Conservation (phyloP, 1,140 invertebrate genomes). For the Ruditapes philippinarum region DNA sequence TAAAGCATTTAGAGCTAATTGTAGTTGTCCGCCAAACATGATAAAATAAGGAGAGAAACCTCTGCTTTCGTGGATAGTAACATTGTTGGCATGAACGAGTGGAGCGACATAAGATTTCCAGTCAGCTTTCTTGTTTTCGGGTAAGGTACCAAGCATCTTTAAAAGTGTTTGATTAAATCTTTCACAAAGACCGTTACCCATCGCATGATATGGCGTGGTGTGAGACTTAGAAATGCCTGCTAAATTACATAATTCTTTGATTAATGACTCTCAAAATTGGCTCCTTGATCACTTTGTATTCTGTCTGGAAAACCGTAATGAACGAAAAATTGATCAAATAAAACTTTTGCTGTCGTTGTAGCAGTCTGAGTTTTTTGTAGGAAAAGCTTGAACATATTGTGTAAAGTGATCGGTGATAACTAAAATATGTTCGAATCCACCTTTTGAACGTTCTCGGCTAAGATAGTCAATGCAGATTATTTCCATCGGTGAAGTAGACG, state of each 20-base stretch:
- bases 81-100: slow-evolving; percentile 61
- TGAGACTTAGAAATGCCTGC: slow-evolving; percentile 19
- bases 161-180: slow-evolving; percentile 10
- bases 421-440: slow-evolving; percentile 69
- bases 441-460: slow-evolving; percentile 50
- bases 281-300: too few relatives aligned
- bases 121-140: background rate
- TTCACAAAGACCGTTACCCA: too few relatives aligned
- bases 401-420: slow-evolving; percentile 73
- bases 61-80: slow-evolving; percentile 23
- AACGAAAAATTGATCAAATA: slow-evolving; percentile 48
- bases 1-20: too few relatives aligned
- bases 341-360: slow-evolving; percentile 20
- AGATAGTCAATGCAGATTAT: slow-evolving; percentile 67
- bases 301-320: slow-evolving; percentile 46
- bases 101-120: slow-evolving; percentile 32
- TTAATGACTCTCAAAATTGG: background rate
- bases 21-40: slow-evolving; percentile 59
- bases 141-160: slow-evolving; percentile 15
- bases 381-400: slow-evolving; percentile 61
- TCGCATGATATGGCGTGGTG: slow-evolving; percentile 40
- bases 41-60: slow-evolving; percentile 37
- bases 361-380: slow-evolving; percentile 52
- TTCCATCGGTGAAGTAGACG: slow-evolving; percentile 59
- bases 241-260: slow-evolving; percentile 15